Base-by-base conservation (phyloP, 2,888 invertebrate species). In the Drosophila nr. fundita region DNA sequence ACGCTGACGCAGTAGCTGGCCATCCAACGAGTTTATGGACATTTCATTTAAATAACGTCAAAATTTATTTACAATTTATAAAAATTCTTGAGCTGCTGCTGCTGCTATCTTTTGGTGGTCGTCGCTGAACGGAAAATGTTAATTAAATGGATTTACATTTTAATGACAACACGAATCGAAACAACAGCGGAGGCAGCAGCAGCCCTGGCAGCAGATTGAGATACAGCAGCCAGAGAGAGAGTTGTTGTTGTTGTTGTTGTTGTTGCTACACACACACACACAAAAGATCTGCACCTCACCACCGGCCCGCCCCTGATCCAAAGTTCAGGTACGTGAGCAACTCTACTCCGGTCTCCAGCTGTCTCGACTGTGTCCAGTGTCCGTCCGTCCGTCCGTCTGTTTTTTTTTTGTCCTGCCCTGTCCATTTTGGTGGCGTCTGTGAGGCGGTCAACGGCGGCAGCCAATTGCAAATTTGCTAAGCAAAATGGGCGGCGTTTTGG, bases 91-190 rank as follows among this genome's bases (percentile, higher is more conserved):
- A 48, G 68, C 40, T 60, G 61, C 29, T 63, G 50, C 29, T 68
- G 75, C 76, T 78, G 69, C 66, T 88, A 88, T 88, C 89, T 81
- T 68, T 82, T 83, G 89, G 89, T 84, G 89, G 83, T 84, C 89
- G 83, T 54, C 65, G 63, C 42, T 65, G 70, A 76, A 68, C 61
- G 73, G 68, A 87, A 88, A 89, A 86, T 86, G 90, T 87, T 87
- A 87, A 87, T 87, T 87, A 87, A 87, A 87, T 76, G 88, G 89
- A 87, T 87, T 87, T 87, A 87, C 90, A 87, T 87, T 87, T 87
- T 90, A 87, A 87, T 87, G 90, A 90, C 90, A 90, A 86, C 90
- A 88, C 85, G 85, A 88, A 86, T 70, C 74, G 74, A 73, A 62
- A 69, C 63, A 73, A 61, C 75, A 57, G 45, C 54, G 38, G 24